Base-by-base conservation (phyloP, 2,113 vertebrate genomes). In the Neolamprologus variostigma region DNA sequence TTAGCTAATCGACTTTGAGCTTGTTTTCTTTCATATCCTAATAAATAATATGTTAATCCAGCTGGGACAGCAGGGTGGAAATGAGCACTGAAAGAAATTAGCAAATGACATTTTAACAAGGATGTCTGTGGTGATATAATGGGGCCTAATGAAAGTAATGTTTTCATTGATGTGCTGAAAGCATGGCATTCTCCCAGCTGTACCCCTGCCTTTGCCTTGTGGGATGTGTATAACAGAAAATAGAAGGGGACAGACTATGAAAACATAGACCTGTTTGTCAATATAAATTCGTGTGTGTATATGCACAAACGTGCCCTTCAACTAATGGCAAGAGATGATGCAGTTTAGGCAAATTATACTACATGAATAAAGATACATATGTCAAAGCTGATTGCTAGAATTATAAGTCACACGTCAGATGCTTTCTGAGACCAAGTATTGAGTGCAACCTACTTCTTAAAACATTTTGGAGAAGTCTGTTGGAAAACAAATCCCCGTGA, bases 51-150 rank as follows among this genome's bases (percentile, higher is more conserved):
- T 47, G 81, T 91, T 92, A 94, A 93, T 94, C 84, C 90, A 91
- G 79, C 81, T 35, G 86, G 85, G 89, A 90, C 83, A 81, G 78
- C 63, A 21, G 37, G 66, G 63, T 88, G 91, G 83, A 93, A 91
- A 93, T 88, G 57, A 92, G 76, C 92, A 89, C 89, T 59, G 90
- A 91, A 87, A 92, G 86, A 83, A 95, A 95, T 95, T 90, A 93
- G 92, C 80, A 86, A 94, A 94, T 94, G 61, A 89, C 86, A 91
- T 94, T 94, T 92, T 95, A 93, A 94, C 90, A 90, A 92, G 90
- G 81, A 84, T 83, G 90, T 88, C 90, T 88, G 91, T 37, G 84
- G 89, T 88, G 90, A 89, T 93, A 79, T 94, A 95, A 94, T 86
- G 78, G 89, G 66, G 42, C 45, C 76, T 92, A 94, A 93, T 94